phyloP scores from a whole-genome alignment of 2,113 vertebrate genomes.

The Pithys albifrons region DNA sequence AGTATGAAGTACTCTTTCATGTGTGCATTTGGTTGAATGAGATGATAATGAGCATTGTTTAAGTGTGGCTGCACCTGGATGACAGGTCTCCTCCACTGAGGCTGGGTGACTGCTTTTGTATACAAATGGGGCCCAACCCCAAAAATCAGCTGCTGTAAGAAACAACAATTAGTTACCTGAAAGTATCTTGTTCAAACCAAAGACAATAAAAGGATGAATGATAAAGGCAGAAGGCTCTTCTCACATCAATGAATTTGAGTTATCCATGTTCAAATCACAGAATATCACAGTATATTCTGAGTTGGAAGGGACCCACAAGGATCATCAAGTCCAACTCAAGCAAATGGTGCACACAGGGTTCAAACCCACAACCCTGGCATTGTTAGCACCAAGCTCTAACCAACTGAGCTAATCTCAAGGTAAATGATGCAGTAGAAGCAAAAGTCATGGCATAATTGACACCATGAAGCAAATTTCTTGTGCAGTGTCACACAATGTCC shows the following conservation, averaged over 20 bases:
- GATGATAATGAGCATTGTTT: not conserved
- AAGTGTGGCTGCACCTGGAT: not conserved
- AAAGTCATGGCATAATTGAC: not conserved
- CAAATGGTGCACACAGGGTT: not conserved
- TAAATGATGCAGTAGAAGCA: not conserved
- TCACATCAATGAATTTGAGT: not conserved
- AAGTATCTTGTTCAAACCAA: not conserved
- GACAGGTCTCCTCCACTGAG: not conserved
- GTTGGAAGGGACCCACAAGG: not conserved
- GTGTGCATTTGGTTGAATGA: not conserved
- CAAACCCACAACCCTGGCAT: not conserved
- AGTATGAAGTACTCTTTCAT: not conserved
- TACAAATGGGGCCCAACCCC: not conserved
- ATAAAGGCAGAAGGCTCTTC: not conserved
- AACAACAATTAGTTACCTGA: not conserved
- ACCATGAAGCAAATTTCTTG: not conserved
- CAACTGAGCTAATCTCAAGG: not conserved
- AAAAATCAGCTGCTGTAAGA: not conserved
- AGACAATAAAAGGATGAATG: not conserved
- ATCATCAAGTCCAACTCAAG: not conserved
- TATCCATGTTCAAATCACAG: not conserved
- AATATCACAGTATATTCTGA: not conserved
- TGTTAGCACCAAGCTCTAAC: not conserved
- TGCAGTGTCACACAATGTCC: accelerated
- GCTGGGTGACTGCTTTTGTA: not conserved